Conservation (phyloP, 2,113 vertebrate species). For the Chaetura pelagica region DNA sequence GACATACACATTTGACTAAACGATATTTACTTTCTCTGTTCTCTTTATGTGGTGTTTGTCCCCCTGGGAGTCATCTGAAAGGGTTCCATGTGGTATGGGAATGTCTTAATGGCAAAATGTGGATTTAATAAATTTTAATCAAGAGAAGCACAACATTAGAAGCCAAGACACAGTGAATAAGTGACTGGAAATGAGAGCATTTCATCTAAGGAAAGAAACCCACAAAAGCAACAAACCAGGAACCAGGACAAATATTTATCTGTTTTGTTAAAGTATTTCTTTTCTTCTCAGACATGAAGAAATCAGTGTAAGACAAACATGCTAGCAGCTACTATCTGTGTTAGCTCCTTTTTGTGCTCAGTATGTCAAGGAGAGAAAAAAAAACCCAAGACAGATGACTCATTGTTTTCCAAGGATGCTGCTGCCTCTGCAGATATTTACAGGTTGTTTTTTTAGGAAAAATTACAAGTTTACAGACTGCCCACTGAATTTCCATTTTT, state of each 20-base stretch:
- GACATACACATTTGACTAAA: neutral
- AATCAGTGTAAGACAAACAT: neutral
- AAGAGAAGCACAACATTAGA: neutral
- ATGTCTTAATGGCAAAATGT: neutral
- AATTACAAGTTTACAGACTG: constrained; percentile 32
- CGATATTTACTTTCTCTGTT: neutral
- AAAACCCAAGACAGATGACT: constrained; percentile 27
- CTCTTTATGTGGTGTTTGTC: neutral
- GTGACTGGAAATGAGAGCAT: neutral
- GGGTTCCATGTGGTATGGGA: neutral
- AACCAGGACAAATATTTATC: neutral
- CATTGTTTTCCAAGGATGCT: constrained; percentile 63
- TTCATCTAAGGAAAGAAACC: neutral
- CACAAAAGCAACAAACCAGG: no score
- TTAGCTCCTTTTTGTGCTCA: neutral
- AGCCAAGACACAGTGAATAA: neutral
- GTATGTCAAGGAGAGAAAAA: neutral
- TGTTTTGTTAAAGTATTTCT: constrained; percentile 24
- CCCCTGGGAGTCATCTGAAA: neutral
- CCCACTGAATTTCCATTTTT: constrained; percentile 54
- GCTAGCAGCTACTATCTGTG: neutral
- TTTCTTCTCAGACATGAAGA: constrained; percentile 38
- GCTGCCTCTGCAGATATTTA: constrained; percentile 61
- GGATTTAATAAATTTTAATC: neutral
- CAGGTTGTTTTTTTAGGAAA: constrained; percentile 51